Conservation (phyloP, 2,888 invertebrate species). For the Rhingia campestris region DNA sequence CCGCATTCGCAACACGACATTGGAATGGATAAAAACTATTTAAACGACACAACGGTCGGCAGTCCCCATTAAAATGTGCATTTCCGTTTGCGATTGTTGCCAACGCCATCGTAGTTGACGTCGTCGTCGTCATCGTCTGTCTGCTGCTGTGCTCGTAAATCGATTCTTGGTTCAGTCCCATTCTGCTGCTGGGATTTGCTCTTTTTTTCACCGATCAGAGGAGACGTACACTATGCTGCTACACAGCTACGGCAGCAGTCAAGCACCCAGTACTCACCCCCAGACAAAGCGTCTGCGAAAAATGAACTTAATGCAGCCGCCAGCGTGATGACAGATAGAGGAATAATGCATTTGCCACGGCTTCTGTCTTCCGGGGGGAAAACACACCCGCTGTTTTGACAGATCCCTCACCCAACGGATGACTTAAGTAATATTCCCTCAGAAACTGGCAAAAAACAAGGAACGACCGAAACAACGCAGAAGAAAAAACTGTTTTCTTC, state of each 20-base stretch:
- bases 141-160: constrained; percentile 50
- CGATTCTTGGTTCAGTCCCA: constrained; percentile 61
- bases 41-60: constrained; percentile 17
- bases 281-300: constrained; percentile 70
- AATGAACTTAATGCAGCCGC: constrained; percentile 29
- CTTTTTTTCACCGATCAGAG: constrained; percentile 44
- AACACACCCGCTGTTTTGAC: constrained; percentile 19
- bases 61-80: constrained; percentile 45
- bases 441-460: constrained; percentile 1
- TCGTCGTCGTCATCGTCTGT: constrained; percentile 24
- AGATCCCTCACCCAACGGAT: not conserved
- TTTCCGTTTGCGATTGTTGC: constrained; percentile 67
- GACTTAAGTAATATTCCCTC: constrained; percentile 29
- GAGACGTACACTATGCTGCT: constrained; percentile 27
- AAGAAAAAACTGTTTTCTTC: constrained; percentile 11
- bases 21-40: constrained; percentile 27
- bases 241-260: constrained; percentile 4
- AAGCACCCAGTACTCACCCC: constrained; percentile 54
- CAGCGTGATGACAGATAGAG: constrained; percentile 52
- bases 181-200: constrained; percentile 21
- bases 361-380: constrained; percentile 39
- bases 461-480: not conserved
- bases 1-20: constrained; percentile 48
- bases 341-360: constrained; percentile 20
- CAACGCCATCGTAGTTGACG: constrained; percentile 47